Conservation (phyloP, 2,113 vertebrate genomes). For the human (Homo sapiens) region GRCh38 chr15:68250501-68251000, state of each 20-base stretch:
- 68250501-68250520: no score
- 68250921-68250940: background rate
- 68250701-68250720: background rate
- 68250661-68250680: background rate
- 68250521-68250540: no score
- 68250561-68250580: no score
- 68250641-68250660: background rate
- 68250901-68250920: background rate
- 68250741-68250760: background rate
- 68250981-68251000: background rate
- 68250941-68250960: background rate
- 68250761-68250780: background rate
- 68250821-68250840: background rate
- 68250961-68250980: background rate
- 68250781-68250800: background rate
- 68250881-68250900: background rate
- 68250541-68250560: no score
- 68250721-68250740: background rate
- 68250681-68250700: slow-evolving; percentile 7
- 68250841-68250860: background rate
- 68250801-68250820: background rate
- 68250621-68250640: background rate
- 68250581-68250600: no score
- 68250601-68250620: fast-evolving
- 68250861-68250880: background rate